phyloP scores from a whole-genome alignment of 2,113 vertebrate genomes.

The Festucalex cinctus region DNA sequence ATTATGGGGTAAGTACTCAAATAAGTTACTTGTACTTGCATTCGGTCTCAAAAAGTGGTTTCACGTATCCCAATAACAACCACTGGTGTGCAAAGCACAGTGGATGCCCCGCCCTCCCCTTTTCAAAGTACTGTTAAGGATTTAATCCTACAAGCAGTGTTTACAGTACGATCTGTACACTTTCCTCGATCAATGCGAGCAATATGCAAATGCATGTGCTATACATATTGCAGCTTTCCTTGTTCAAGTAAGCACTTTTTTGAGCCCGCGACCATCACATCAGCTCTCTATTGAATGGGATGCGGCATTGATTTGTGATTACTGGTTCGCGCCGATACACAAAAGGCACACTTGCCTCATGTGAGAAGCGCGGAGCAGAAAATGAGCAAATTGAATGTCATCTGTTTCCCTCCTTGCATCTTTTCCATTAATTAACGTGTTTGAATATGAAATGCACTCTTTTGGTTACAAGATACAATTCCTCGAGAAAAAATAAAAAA shows the following conservation, averaged over 20 bases:
- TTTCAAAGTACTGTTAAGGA: no score
- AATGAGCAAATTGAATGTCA: conserved; percentile 26
- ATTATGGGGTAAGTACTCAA: no score
- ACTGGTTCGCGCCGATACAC: conserved; percentile 2
- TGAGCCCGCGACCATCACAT: conserved; percentile 3
- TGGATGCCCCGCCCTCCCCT: no score
- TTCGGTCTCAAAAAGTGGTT: no score
- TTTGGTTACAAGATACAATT: not conserved
- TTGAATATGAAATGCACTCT: conserved; percentile 18
- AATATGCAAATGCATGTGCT: conserved; percentile 60
- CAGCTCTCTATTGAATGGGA: conserved; percentile 9
- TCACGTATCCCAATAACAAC: no score
- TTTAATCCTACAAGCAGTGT: no score
- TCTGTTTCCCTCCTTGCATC: conserved; percentile 30
- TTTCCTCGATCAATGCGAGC: no score
- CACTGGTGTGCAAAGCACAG: no score
- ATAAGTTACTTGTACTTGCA: no score
- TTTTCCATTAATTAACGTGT: conserved; percentile 40
- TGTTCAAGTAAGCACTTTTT: conserved; percentile 33
- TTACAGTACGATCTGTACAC: no score
- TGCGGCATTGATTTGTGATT: conserved; percentile 26
- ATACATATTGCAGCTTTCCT: conserved; percentile 26
- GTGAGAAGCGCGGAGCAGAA: not conserved
- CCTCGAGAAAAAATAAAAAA: not conserved
- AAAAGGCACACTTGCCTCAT: not conserved